Percentiles rank a stretch among this genome's conserved stretches.
Conservation (phyloP, 2,888 invertebrate genomes). For the Trisateles emortualis region DNA sequence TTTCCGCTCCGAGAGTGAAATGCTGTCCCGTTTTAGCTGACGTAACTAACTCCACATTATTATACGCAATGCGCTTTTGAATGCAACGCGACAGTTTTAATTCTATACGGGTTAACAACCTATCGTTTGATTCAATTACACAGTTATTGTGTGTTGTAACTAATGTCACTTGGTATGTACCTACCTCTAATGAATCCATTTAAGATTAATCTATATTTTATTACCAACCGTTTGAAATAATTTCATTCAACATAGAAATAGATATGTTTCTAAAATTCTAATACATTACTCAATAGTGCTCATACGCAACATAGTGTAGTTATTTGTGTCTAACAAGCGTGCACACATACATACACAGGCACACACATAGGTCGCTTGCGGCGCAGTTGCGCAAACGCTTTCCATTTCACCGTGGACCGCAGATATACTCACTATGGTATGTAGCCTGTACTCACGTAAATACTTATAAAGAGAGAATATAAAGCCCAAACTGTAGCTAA, state of each 20-base stretch:
- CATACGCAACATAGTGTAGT: constrained; percentile 43
- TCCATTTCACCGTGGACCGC: constrained; percentile 76
- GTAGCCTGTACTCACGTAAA: constrained; percentile 1
- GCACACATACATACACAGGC: constrained; percentile 30
- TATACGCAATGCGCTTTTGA: constrained; percentile 55
- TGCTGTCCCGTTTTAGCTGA: constrained; percentile 83
- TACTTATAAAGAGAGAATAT: constrained; percentile 6
- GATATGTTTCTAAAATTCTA: constrained; percentile 42
- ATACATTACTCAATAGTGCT: constrained; percentile 51
- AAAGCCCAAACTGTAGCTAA: background rate
- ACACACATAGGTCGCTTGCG: constrained; percentile 30
- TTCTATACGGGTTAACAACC: constrained; percentile 36
- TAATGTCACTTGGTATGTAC: background rate
- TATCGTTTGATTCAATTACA: constrained; percentile 26
- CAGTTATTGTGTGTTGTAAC: constrained; percentile 13
- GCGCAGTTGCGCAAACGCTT: constrained; percentile 80
- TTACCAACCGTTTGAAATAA: too few species aligned
- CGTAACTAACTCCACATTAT: constrained; percentile 73
- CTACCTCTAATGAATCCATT: background rate
- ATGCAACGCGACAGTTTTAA: constrained; percentile 43
- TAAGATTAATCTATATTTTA: background rate
- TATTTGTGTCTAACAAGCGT: constrained; percentile 39
- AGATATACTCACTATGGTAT: constrained; percentile 26
- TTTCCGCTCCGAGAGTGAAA: constrained; percentile 85
- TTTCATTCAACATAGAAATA: background rate